Base-by-base conservation (phyloP, 2,888 invertebrate genomes). In the Trichacis sp. region DNA sequence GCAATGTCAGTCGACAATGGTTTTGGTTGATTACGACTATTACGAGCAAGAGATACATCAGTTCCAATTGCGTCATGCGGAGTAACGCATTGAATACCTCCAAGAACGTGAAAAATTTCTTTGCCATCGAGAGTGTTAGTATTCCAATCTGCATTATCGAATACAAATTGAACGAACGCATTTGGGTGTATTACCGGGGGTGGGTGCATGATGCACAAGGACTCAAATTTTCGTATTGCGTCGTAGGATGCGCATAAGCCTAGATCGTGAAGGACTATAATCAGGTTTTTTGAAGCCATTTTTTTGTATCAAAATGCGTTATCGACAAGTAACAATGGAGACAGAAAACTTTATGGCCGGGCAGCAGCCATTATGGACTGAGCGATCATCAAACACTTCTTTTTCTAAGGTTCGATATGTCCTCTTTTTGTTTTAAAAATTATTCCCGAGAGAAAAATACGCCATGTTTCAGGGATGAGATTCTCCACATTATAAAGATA, bases 301-400 rank as follows among this genome's bases (percentile, higher is more conserved):
- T 65, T 3, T 65, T 55, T 50, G 18, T 67, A 60, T 6, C 63
- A 24, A 17, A 58, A 58, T 29, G 45, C 49, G n/a, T 50, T 50
- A 6, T 63, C 17, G 38, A 55, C 52, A n/a, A 68, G 17, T 46
- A 48, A 55, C 12, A 68, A 12, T 29, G 76, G 70, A 56, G 78
- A 81, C 63, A 72, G 67, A 64, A 78, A 80, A 58, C 76, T 75
- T 64, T 76, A 64, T 49, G 76, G 76, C 62, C 77, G 70, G 48
- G 68, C 71, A 59, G 76, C 72, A 57, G 73, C 64, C 17, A 71
- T 69, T 14, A 69, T 60, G n/a, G 55, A 20, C 36, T 71, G 68
- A n/a, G 60, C 60, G 15, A 66, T 57, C 14, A 55, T 20, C 29
- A 46, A 38, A 18, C 62, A 54, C 24, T 59, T 54, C 33, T 33